These are phyloP conservation scores for Scolanthus callimorphus DNA, from an alignment of 92 coral and sea anemone species.

Conservation along the genomic window DNA sequence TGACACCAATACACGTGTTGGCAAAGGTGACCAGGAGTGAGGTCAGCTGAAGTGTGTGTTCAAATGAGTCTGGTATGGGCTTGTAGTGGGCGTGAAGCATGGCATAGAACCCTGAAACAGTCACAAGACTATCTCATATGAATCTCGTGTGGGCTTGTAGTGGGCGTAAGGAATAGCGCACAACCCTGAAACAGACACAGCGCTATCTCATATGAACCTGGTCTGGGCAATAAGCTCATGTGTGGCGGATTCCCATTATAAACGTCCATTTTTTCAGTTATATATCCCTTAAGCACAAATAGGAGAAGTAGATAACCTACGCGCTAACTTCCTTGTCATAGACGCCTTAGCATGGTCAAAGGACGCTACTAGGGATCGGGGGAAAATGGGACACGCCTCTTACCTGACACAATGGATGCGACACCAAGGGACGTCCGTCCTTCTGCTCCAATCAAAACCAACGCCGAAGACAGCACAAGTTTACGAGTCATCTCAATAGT, in stretches of 20 bases:
- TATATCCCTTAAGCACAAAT: no score
- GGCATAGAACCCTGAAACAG: slow-evolving; percentile 13
- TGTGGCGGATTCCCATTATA: no score
- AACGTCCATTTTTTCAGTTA: no score
- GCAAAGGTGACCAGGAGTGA: slow-evolving; percentile 16
- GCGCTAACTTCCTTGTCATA: no score
- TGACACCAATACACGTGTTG: slow-evolving; percentile 15
- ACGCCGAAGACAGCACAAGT: slow-evolving; percentile 12
- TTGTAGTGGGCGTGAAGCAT: slow-evolving; percentile 8
- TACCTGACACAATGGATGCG: slow-evolving; percentile 17
- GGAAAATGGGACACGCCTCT: not conserved
- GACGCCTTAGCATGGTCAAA: no score
- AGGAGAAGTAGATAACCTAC: no score
- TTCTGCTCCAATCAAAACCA: slow-evolving; percentile 43
- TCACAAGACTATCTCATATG: no score
- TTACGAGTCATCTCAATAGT: slow-evolving; percentile 9
- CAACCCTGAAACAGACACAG: slow-evolving; percentile 4
- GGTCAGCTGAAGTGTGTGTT: slow-evolving; percentile 12
- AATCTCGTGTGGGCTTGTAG: slow-evolving; percentile 11
- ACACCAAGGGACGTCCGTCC: slow-evolving; percentile 7
- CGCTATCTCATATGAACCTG: slow-evolving; percentile 12
- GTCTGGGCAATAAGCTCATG: no score
- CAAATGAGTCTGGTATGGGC: slow-evolving; percentile 17
- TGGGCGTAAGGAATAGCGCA: slow-evolving; percentile 10
- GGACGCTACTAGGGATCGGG: not conserved